phyloP scores from a whole-genome alignment of 1,140 invertebrate species.

The Proales similis region DNA sequence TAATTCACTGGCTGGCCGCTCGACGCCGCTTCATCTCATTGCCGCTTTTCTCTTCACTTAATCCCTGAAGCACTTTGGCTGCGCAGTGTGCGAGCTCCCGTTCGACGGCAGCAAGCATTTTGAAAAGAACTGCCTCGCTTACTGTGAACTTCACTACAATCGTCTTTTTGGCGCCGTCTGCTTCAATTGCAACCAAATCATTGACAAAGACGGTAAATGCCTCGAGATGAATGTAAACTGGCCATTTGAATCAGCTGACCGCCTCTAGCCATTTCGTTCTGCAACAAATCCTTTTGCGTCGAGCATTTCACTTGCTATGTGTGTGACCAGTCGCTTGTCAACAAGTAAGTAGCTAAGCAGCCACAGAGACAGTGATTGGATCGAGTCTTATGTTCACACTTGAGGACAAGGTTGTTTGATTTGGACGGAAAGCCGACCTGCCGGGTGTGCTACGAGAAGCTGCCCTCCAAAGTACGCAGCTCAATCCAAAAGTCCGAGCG shows the following conservation, averaged over 20 bases:
- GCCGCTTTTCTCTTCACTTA: constrained; percentile 25
- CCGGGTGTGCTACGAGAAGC: constrained; percentile 94
- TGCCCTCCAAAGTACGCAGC: constrained; percentile 84
- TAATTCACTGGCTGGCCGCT: too few species aligned
- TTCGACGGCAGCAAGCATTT: constrained; percentile 98
- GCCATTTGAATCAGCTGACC: background rate
- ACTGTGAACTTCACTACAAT: constrained; percentile 98
- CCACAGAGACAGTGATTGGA: constrained; percentile 63
- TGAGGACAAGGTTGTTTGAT: constrained; percentile 91
- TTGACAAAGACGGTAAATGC: constrained; percentile 81
- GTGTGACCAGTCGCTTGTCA: constrained; percentile 90
- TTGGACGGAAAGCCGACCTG: constrained; percentile 96
- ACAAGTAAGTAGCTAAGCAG: too few species aligned
- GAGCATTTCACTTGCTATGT: constrained; percentile 97
- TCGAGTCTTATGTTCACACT: constrained; percentile 39
- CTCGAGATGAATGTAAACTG: background rate
- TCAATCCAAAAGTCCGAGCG: constrained; percentile 61
- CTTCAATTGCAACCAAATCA: constrained; percentile 96
- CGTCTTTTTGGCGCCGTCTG: constrained; percentile 95
- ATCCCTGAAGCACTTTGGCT: constrained; percentile 82
- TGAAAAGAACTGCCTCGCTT: constrained; percentile 94
- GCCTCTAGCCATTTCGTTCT: constrained; percentile 40
- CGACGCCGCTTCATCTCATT: constrained; percentile 30
- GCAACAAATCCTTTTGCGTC: constrained; percentile 99
- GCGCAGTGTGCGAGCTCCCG: constrained; percentile 98